A percentile compares a stretch with the other conserved stretches of the same genome.
These are phyloP conservation scores for Tapera naevia DNA, from an alignment of 2,797 vertebrate species.

Conservation along the genomic window DNA sequence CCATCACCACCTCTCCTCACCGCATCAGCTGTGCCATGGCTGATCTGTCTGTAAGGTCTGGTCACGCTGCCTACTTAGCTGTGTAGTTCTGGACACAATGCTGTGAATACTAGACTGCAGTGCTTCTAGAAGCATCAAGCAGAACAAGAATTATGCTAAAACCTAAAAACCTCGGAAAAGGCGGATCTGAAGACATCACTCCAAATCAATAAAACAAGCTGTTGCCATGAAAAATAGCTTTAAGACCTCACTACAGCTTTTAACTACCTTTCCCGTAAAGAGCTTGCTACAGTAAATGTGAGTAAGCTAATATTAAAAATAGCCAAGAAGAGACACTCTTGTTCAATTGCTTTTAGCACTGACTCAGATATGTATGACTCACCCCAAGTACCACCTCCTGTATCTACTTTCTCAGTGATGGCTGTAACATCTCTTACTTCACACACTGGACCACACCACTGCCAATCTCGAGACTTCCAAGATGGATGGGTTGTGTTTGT, in stretches of 20 bases:
- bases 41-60: accelerated
- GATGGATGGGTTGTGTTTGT: accelerated
- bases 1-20: not conserved
- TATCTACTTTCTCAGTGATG: not conserved
- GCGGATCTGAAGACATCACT: not conserved
- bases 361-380: not conserved
- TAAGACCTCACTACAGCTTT: not conserved
- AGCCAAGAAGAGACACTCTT: not conserved
- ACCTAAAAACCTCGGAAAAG: not conserved
- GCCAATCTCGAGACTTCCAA: accelerated
- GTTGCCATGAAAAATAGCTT: not conserved
- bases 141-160: not conserved
- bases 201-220: not conserved
- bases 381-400: not conserved
- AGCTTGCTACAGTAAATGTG: slow-evolving; percentile 34
- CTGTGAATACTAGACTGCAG: not conserved
- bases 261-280: slow-evolving; percentile 37
- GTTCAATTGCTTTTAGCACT: not conserved
- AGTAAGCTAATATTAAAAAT: slow-evolving; percentile 66
- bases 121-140: not conserved
- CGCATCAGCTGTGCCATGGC: not conserved
- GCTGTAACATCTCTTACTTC: not conserved
- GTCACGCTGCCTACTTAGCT: accelerated
- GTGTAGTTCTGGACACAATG: accelerated
- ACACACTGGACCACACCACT: not conserved